These are phyloP conservation scores for Hydriomena furcata DNA, from an alignment of 2,888 invertebrate genomes.

Conservation along the genomic window DNA sequence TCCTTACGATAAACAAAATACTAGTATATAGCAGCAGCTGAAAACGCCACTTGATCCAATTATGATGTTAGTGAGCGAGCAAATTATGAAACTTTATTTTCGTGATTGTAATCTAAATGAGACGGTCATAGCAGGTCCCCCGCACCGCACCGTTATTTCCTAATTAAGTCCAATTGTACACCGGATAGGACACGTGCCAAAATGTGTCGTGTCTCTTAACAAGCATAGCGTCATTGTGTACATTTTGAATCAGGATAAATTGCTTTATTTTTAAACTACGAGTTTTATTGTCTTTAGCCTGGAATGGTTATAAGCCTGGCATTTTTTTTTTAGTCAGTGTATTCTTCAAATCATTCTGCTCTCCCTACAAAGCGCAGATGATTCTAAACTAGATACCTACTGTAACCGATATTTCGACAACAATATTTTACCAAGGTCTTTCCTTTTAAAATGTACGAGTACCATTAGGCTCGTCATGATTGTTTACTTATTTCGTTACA, in stretches of 20 bases:
- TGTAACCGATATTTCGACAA: no score
- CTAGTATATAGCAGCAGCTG: no score
- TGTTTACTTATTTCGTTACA: no score
- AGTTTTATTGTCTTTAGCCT: conserved; percentile 26
- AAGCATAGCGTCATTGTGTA: conserved; percentile 59
- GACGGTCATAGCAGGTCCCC: conserved; percentile 47
- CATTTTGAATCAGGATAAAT: conserved; percentile 45
- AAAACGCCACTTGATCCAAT: conserved; percentile 14
- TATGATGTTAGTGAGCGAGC: conserved; percentile 23
- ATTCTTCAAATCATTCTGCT: not conserved
- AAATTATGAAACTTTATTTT: conserved; percentile 39
- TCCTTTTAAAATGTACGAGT: no score
- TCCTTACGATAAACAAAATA: conserved; percentile 27
- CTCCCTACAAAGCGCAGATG: no score
- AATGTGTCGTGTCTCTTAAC: conserved; percentile 71
- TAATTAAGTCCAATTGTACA: conserved; percentile 80
- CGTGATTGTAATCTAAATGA: conserved; percentile 40
- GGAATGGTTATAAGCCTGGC: conserved; percentile 6
- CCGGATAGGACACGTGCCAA: conserved; percentile 82
- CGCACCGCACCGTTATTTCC: conserved; percentile 73
- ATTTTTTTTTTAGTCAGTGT: not conserved
- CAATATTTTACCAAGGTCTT: no score
- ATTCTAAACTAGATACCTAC: no score
- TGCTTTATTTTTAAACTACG: conserved; percentile 35
- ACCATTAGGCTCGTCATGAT: no score